Percentiles rank a stretch among this genome's conserved stretches.
These are phyloP conservation scores for Propsilocerus akamusi DNA, from an alignment of 1,140 invertebrate genomes.

Conservation along the genomic window DNA sequence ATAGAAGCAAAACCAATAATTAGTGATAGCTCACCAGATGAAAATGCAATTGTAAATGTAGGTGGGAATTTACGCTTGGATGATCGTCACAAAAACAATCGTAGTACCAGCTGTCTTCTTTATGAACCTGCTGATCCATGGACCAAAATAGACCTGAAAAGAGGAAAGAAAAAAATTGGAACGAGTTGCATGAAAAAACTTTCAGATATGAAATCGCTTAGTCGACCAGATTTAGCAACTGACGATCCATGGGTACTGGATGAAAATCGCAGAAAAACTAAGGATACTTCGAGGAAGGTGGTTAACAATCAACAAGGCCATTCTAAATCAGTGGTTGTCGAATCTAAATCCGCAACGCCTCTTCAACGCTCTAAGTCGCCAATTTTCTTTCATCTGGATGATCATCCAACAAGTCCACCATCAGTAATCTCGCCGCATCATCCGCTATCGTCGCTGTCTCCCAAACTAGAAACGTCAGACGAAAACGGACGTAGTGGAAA, in stretches of 20 bases:
- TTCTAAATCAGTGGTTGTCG: background rate
- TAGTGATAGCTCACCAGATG: conserved; percentile 22
- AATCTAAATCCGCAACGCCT: background rate
- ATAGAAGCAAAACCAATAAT: conserved; percentile 11
- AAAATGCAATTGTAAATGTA: conserved; percentile 15
- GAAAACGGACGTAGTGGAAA: background rate
- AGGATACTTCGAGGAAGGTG: background rate
- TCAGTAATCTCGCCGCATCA: background rate
- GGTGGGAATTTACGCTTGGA: conserved; percentile 12
- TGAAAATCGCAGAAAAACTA: background rate
- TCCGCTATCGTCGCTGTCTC: background rate
- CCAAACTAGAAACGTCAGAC: background rate
- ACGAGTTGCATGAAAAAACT: background rate
- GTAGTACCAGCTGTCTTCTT: conserved; percentile 17
- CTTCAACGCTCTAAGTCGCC: conserved; percentile 6
- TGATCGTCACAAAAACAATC: conserved; percentile 12
- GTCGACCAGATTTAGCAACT: background rate
- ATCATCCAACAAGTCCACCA: background rate
- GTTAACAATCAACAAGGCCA: background rate
- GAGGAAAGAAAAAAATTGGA: background rate
- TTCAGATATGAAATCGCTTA: background rate
- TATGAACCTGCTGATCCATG: conserved; percentile 21
- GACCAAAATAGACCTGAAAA: conserved; percentile 16
- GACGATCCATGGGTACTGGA: background rate
- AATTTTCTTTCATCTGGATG: background rate